A percentile compares a stretch with the other conserved stretches of the same genome.
phyloP scores from a whole-genome alignment of 2,797 vertebrate species.

The Melanotaenia trifasciata region DNA sequence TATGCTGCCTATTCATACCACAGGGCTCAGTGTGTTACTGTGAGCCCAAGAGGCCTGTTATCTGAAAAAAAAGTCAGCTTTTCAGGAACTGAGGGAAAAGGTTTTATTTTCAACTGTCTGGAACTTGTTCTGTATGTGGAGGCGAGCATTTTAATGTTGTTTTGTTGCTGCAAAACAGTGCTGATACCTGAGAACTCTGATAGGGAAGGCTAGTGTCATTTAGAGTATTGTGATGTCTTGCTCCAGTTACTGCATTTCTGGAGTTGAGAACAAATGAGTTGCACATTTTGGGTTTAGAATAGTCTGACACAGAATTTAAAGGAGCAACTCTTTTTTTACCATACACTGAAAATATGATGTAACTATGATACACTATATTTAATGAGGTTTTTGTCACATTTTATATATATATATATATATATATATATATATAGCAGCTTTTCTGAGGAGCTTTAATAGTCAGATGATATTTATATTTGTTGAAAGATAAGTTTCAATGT shows the following conservation, averaged over 20 bases:
- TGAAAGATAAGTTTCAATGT: too few species aligned
- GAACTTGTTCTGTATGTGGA: constrained; percentile 13
- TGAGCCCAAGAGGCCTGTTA: constrained; percentile 43
- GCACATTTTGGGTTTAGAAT: neutral
- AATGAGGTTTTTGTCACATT: too few species aligned
- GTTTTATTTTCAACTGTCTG: constrained; percentile 22
- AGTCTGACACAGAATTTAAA: too few species aligned
- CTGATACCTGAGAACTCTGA: neutral
- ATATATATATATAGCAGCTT: too few species aligned
- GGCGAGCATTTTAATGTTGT: constrained; percentile 20
- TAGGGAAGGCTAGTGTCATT: neutral
- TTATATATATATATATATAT: too few species aligned
- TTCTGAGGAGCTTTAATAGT: too few species aligned
- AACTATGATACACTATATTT: too few species aligned
- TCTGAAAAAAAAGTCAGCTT: constrained; percentile 50
- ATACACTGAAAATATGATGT: too few species aligned
- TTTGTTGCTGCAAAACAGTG: constrained; percentile 7
- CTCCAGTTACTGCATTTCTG: neutral
- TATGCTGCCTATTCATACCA: constrained; percentile 60
- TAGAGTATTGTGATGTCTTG: neutral
- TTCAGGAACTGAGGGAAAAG: constrained; percentile 27
- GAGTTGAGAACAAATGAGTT: neutral
- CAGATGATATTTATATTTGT: too few species aligned
- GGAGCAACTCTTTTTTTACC: too few species aligned
- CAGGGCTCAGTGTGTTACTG: constrained; percentile 42